phyloP scores from a whole-genome alignment of 2,113 vertebrate species.

The Dipodomys merriami region DNA sequence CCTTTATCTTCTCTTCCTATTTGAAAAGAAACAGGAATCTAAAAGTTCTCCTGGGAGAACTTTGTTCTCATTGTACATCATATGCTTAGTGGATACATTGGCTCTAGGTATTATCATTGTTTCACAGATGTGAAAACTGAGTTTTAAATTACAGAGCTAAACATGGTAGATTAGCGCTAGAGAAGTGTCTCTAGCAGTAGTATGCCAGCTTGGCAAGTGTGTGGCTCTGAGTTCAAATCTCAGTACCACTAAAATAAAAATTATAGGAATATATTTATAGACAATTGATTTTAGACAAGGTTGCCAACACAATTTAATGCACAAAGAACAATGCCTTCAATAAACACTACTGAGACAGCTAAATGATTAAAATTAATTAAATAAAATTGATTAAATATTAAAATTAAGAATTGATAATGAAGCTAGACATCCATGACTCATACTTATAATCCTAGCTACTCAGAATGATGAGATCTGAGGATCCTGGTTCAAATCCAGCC shows the following conservation, averaged over 20 bases:
- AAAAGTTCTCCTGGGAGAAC: not conserved
- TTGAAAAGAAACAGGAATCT: not conserved
- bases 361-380: no score
- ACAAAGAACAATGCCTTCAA: not conserved
- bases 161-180: not conserved
- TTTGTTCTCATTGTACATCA: not conserved
- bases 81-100: not conserved
- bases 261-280: not conserved
- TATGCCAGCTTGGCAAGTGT: no score
- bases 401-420: no score
- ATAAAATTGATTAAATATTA: no score
- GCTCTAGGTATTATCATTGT: not conserved
- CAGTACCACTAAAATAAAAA: no score
- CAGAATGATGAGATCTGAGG: not conserved
- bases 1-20: not conserved
- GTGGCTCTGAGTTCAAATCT: no score
- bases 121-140: not conserved
- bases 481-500: not conserved
- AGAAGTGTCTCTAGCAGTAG: no score
- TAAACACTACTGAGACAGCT: not conserved
- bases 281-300: not conserved
- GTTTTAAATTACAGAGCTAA: constrained; percentile 25
- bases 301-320: not conserved
- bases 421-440: not conserved
- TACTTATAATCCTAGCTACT: not conserved